Evolutionary conservation across 1,140 invertebrate genomes (phyloP).

Genomic region (Drosophila biarmipes): DNA sequence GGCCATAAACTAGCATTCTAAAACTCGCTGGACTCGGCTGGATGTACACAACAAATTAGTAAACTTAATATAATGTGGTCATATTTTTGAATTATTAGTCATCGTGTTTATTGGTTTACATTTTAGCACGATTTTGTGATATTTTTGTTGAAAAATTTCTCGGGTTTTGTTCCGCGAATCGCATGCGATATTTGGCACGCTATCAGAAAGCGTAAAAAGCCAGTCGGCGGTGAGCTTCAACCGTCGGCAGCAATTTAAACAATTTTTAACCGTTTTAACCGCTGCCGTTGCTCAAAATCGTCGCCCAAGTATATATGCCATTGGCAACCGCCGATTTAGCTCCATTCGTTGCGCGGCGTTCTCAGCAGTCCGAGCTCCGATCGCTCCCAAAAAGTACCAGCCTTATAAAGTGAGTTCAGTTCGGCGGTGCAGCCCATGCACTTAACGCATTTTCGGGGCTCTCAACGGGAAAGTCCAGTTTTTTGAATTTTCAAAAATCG

Average conservation of each 20-base stretch:
- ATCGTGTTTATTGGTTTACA: conserved; percentile 52
- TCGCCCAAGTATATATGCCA: conserved; percentile 70
- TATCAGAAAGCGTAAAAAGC: conserved; percentile 44
- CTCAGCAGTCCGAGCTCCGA: conserved; percentile 51
- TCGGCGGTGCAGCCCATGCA: background rate
- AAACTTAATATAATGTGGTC: background rate
- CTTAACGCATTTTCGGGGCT: conserved; percentile 15
- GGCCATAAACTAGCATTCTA: conserved; percentile 18
- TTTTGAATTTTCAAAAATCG: conserved; percentile 7
- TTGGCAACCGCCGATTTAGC: conserved; percentile 71
- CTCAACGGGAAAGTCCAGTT: conserved; percentile 31
- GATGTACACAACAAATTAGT: conserved; percentile 11
- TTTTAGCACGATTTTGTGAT: conserved; percentile 71
- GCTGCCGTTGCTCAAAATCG: conserved; percentile 52
- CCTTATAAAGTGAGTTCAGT: conserved; percentile 32
- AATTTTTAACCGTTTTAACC: conserved; percentile 62
- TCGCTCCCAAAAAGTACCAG: conserved; percentile 15
- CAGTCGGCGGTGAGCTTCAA: conserved; percentile 32
- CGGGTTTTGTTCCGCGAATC: conserved; percentile 38
- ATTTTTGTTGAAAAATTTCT: conserved; percentile 42
- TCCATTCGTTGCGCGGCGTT: conserved; percentile 78
- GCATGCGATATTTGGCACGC: conserved; percentile 63
- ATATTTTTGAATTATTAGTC: conserved; percentile 41
- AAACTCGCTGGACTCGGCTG: background rate
- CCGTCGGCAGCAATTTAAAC: conserved; percentile 68